Base-by-base conservation (phyloP, 64 coral and sea anemone species). In the Actinia equina region DNA sequence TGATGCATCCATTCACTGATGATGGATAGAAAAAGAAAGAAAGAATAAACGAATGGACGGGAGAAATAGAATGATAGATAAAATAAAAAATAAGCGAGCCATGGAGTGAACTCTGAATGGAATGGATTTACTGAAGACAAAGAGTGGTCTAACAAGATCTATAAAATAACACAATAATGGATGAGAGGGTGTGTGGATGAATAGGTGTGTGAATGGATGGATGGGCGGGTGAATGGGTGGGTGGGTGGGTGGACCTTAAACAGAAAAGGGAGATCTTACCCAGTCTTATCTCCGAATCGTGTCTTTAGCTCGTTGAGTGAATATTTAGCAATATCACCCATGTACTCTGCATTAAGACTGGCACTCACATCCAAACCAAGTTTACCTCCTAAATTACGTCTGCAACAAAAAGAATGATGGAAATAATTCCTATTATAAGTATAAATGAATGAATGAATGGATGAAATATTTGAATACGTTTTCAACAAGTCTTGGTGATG, bases 351-450 rank as follows among this genome's bases (percentile, higher is more conserved):
- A 84, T 88, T 83, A 82, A 99, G 91, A 17, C 18, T 88, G 46
- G 61, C 52, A 69, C 86, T 83, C 6, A 99, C 87, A 77, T 93
- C 91, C 44, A 60, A 17, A 64, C 97, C 97, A 89, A 99, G 93
- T 71, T 99, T 99, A 82, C 97, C 97, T 60, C 97, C 97, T 85
- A 99, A 90, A 49, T 88, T 88, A 27, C 97, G 93, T 6, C 97
- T 99, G 46, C 37, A 93, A 88, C 23, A 13, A 86, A 64, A 88
- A 83, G 7, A 46, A 55, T 37, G 30, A 37, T 23, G 8, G 22
- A 69, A 23, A 0, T 8, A 23, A 0, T 22, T 20, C 63, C 22
- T 69, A n/a, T 69, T 5, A 69, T 8, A 2, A 69, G 2, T 27
- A n/a, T 37, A 37, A 37, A 37, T 37, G 30, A 37, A 37, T 37